Evolutionary conservation across 2,888 invertebrate species (phyloP).

Genomic region (Homarus gammarus): DNA sequence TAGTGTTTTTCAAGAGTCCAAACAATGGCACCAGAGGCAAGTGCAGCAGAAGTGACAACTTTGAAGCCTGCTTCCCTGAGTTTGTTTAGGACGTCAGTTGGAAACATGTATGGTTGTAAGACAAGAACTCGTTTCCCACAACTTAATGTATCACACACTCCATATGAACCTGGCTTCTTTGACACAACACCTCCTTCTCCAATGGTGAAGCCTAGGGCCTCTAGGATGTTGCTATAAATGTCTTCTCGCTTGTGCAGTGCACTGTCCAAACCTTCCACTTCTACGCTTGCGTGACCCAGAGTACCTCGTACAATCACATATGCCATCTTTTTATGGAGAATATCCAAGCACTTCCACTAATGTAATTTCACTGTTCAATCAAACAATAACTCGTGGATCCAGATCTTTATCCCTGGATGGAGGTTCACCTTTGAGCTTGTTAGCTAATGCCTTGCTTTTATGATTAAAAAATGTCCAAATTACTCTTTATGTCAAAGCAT

Average conservation of each 20-base stretch:
- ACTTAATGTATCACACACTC: constrained; percentile 31
- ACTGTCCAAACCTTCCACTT: constrained; percentile 57
- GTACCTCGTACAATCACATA: constrained; percentile 49
- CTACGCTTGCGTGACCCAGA: constrained; percentile 58
- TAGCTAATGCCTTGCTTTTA: too few species aligned
- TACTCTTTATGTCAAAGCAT: too few species aligned
- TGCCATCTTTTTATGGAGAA: constrained; percentile 20
- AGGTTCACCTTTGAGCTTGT: too few species aligned
- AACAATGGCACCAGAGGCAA: constrained; percentile 52
- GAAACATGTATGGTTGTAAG: constrained; percentile 58
- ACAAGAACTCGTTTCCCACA: constrained; percentile 43
- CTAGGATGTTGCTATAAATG: constrained; percentile 23
- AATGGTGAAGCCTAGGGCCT: constrained; percentile 49
- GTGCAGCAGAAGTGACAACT: constrained; percentile 39
- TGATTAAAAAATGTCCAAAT: too few species aligned
- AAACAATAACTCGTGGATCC: too few species aligned
- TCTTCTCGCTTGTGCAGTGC: constrained; percentile 30
- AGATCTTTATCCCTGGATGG: too few species aligned
- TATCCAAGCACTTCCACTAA: not conserved
- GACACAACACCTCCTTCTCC: constrained; percentile 43
- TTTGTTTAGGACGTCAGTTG: constrained; percentile 51
- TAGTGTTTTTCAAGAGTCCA: constrained; percentile 63
- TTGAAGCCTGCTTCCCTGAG: constrained; percentile 42
- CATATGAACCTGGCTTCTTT: constrained; percentile 59
- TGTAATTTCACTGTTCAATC: too few species aligned